Conservation (phyloP, 2,797 vertebrate species). For the Bucorvus abyssinicus region DNA sequence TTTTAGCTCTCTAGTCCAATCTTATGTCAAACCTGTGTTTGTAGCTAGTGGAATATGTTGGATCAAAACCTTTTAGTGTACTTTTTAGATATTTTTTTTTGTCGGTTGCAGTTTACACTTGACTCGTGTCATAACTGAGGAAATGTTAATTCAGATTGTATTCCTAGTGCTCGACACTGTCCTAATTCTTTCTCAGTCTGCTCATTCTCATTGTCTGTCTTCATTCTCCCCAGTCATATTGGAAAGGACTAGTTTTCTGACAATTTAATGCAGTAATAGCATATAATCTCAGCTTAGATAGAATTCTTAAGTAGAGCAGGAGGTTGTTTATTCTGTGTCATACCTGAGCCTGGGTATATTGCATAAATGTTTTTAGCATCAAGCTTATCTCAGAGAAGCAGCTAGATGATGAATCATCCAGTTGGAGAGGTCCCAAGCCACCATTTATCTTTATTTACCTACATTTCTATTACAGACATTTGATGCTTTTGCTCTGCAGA, state of each 20-base stretch:
- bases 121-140: background rate
- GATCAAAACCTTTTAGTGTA: background rate
- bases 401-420: conserved; percentile 1
- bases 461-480: background rate
- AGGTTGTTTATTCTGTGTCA: background rate
- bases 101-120: background rate
- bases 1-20: background rate
- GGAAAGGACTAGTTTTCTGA: background rate
- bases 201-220: no score
- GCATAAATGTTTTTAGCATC: background rate
- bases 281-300: background rate
- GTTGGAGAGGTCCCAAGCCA: background rate
- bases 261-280: background rate
- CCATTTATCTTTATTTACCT: conserved; percentile 28
- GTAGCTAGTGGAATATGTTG: background rate
- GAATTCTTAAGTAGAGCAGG: background rate
- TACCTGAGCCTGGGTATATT: background rate
- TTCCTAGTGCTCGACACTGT: background rate
- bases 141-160: background rate
- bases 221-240: background rate
- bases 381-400: background rate
- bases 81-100: background rate
- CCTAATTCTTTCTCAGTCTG: background rate
- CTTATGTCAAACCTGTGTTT: background rate
- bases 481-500: background rate